Percentiles rank a stretch among this genome's conserved stretches.
Conservation (phyloP, 2,113 vertebrate genomes). For the Chloropsis cyanopogon region DNA sequence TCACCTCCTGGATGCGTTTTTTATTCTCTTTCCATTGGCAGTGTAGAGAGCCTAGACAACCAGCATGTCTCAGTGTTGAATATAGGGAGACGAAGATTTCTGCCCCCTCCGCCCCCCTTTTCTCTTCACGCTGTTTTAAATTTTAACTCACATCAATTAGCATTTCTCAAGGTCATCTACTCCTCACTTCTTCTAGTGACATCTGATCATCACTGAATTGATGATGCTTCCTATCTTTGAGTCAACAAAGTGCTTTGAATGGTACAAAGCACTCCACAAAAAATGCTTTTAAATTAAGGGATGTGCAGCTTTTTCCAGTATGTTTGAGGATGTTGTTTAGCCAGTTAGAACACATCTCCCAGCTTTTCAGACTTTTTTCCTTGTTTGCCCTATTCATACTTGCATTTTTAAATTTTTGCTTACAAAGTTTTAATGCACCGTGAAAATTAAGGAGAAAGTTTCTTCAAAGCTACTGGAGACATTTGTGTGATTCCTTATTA, state of each 20-base stretch:
- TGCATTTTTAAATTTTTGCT: background rate
- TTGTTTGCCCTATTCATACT: background rate
- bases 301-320: background rate
- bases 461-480: background rate
- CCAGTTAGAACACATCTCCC: background rate
- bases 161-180: background rate
- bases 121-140: background rate
- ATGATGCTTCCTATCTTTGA: background rate
- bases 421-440: background rate
- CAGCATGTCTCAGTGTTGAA: background rate
- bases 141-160: background rate
- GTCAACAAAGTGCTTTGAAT: background rate
- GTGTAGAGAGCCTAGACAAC: background rate
- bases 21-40: background rate
- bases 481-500: background rate
- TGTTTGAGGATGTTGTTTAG: background rate
- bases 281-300: background rate
- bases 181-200: background rate
- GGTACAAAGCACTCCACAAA: background rate
- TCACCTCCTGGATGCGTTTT: background rate
- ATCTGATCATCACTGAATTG: background rate
- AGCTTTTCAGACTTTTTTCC: background rate
- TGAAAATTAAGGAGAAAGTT: background rate
- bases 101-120: rapidly evolving
- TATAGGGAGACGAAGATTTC: background rate